A percentile compares a stretch with the other conserved stretches of the same genome.
Conservation (phyloP, 2,113 vertebrate genomes). For the Pogonocichla stellata region DNA sequence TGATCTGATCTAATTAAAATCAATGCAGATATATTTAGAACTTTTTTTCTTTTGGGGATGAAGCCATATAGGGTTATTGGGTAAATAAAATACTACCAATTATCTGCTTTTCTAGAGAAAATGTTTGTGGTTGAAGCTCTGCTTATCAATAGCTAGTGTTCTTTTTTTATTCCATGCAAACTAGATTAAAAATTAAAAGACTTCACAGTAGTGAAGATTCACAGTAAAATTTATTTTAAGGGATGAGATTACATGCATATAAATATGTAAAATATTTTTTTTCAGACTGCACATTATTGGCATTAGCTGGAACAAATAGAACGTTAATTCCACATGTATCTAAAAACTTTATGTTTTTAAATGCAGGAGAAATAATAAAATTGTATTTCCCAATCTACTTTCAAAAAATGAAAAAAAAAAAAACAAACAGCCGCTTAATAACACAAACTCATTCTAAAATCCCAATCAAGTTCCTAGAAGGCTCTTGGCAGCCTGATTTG, state of each 20-base stretch:
- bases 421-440: background rate
- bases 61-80: background rate
- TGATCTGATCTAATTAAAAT: conserved; percentile 51
- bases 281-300: background rate
- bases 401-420: background rate
- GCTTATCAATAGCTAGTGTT: background rate
- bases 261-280: background rate
- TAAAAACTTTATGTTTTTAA: background rate
- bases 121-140: background rate
- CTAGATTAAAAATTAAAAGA: background rate
- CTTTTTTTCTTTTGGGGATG: background rate
- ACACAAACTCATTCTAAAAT: background rate
- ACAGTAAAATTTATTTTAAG: background rate
- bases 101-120: background rate
- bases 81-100: background rate
- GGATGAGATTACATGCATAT: background rate
- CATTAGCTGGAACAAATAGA: background rate
- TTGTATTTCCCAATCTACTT: background rate
- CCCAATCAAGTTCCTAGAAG: background rate
- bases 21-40: conserved; percentile 3
- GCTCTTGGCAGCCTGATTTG: background rate
- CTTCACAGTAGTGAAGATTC: too few relatives aligned
- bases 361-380: background rate
- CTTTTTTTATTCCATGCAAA: background rate
- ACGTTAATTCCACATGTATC: background rate